These are phyloP conservation scores for Thereva unica DNA, from an alignment of 2,888 invertebrate genomes.

Conservation along the genomic window DNA sequence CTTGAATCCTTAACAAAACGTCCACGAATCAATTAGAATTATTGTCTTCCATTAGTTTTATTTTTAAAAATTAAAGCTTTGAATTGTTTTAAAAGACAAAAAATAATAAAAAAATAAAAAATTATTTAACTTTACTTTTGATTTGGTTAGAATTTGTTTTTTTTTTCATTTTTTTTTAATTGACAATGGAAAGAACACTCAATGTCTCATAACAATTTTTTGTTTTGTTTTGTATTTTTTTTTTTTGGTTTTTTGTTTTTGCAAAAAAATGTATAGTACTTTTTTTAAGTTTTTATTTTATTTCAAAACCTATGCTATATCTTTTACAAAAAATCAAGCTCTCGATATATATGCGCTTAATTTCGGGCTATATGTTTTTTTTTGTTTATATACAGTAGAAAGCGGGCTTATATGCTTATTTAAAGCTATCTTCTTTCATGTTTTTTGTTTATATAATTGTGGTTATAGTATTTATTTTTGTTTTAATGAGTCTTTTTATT, in stretches of 20 bases:
- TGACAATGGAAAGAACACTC: slow-evolving; percentile 34
- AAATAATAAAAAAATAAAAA: slow-evolving; percentile 1
- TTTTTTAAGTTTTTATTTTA: too few species aligned
- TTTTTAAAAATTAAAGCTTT: slow-evolving; percentile 5
- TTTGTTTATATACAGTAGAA: too few species aligned
- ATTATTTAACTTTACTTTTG: slow-evolving; percentile 11
- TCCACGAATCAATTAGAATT: slow-evolving; percentile 15
- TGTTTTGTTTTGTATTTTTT: slow-evolving; percentile 10
- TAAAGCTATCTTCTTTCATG: too few species aligned
- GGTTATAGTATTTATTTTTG: too few species aligned
- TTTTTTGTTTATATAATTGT: too few species aligned
- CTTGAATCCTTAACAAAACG: too few species aligned
- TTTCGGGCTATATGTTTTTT: too few species aligned
- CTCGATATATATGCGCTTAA: too few species aligned
- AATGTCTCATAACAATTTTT: slow-evolving; percentile 21
- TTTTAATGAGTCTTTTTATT: too few species aligned
- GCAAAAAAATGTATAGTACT: neutral
- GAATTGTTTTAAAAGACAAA: neutral
- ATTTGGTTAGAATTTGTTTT: slow-evolving; percentile 9
- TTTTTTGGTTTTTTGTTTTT: slow-evolving; percentile 1
- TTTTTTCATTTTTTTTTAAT: slow-evolving; percentile 19
- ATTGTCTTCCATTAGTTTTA: slow-evolving; percentile 22
- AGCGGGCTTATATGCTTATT: too few species aligned
- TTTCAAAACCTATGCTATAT: too few species aligned
- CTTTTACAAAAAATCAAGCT: too few species aligned